Conservation (phyloP, 2,797 vertebrate species). For the Sebastes kiyomatsui region DNA sequence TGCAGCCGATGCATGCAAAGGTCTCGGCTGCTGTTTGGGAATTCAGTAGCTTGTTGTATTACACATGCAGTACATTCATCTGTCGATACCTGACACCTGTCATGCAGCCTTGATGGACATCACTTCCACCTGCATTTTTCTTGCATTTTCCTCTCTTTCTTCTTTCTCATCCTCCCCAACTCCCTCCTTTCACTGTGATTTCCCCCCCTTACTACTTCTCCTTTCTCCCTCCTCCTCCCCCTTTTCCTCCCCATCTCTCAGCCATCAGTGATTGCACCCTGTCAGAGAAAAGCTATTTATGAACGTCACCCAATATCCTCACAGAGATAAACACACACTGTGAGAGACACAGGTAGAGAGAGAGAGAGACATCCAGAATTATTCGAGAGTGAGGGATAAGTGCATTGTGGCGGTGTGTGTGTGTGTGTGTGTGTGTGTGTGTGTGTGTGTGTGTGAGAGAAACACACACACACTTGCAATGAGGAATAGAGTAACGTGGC, state of each 20-base stretch:
- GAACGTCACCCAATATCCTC: slow-evolving; percentile 73
- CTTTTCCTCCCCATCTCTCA: neutral
- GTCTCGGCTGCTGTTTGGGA: neutral
- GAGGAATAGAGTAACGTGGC: slow-evolving; percentile 28
- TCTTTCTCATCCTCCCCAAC: slow-evolving; percentile 20
- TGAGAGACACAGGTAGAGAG: slow-evolving; percentile 6
- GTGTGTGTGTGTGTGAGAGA: neutral
- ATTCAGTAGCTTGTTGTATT: neutral
- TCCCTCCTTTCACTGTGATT: slow-evolving; percentile 11
- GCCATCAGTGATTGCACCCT: slow-evolving; percentile 42
- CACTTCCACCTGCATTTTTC: slow-evolving; percentile 43
- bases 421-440: too few species aligned
- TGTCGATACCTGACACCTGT: slow-evolving; percentile 45
- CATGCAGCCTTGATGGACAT: slow-evolving; percentile 36
- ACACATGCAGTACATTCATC: slow-evolving; percentile 29
- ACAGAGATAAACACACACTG: slow-evolving; percentile 60
- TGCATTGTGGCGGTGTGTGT: slow-evolving; percentile 18
- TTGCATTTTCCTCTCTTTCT: neutral
- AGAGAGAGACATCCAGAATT: slow-evolving; percentile 21
- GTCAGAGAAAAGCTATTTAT: slow-evolving; percentile 73
- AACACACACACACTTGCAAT: slow-evolving; percentile 24
- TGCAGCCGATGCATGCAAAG: neutral
- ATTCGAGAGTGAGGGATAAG: slow-evolving; percentile 47
- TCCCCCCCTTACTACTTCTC: neutral
- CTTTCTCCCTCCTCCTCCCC: neutral